These are phyloP conservation scores for Luperina testacea DNA, from an alignment of 2,888 invertebrate genomes.

Conservation along the genomic window DNA sequence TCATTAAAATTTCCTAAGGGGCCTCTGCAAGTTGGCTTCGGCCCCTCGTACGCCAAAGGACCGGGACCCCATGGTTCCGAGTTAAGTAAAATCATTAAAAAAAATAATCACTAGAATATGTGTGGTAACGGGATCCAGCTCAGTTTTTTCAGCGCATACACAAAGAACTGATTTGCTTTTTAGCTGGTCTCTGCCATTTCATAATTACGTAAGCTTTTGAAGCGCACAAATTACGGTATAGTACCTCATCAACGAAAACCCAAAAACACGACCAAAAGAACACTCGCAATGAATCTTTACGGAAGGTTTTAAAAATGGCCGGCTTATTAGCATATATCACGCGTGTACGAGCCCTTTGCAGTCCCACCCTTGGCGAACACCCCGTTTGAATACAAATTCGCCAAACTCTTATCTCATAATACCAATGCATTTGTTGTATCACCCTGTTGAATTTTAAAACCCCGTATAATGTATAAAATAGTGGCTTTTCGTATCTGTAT, in stretches of 20 bases:
- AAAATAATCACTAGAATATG: background rate
- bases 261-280: constrained; percentile 43
- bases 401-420: constrained; percentile 70
- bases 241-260: constrained; percentile 13
- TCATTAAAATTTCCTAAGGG: too few species aligned
- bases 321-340: constrained; percentile 69
- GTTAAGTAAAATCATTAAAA: background rate
- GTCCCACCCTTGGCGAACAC: constrained; percentile 61
- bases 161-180: background rate
- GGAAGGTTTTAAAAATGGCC: constrained; percentile 65
- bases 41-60: too few species aligned
- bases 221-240: constrained; percentile 9
- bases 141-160: background rate
- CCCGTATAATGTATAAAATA: constrained; percentile 31
- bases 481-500: background rate
- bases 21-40: too few species aligned
- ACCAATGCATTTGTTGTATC: constrained; percentile 66
- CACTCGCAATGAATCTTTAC: constrained; percentile 52
- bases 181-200: background rate
- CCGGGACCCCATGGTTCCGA: too few species aligned
- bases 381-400: constrained; percentile 74
- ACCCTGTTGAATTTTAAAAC: constrained; percentile 57
- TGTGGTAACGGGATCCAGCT: background rate
- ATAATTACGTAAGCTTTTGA: background rate
- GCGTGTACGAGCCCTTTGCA: constrained; percentile 65